A percentile compares a stretch with the other conserved stretches of the same genome.
These are phyloP conservation scores for Bothrops jararaca DNA, from an alignment of 2,113 vertebrate genomes.

Conservation along the genomic window DNA sequence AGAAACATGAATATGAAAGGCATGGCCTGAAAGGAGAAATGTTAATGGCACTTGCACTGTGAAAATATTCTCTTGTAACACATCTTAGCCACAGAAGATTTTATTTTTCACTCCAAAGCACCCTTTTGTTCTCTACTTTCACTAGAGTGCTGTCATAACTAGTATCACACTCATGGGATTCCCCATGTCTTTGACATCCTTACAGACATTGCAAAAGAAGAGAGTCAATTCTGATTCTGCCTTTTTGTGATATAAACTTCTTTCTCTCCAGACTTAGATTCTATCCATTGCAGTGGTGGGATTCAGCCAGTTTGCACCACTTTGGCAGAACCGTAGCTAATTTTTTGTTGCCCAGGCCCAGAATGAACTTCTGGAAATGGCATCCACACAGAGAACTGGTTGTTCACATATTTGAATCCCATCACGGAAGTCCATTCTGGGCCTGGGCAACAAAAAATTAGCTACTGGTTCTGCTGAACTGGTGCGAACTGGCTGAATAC, in stretches of 20 bases:
- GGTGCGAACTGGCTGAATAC: no score
- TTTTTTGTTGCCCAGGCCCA: no score
- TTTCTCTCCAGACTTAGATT: conserved; percentile 13
- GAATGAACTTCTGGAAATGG: no score
- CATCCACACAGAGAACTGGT: no score
- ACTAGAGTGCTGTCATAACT: neutral
- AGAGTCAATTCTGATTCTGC: neutral
- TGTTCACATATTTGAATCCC: no score
- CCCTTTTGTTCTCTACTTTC: conserved; percentile 6
- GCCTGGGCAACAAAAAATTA: no score
- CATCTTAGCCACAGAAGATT: conserved; percentile 1
- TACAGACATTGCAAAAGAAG: conserved; percentile 13
- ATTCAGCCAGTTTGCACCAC: no score
- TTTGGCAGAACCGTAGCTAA: no score
- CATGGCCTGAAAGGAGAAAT: conserved; percentile 19
- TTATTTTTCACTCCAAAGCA: neutral
- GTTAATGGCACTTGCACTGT: conserved; percentile 14
- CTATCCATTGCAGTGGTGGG: neutral
- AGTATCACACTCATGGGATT: conserved; percentile 13
- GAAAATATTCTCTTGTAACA: conserved; percentile 21
- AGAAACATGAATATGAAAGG: conserved; percentile 7
- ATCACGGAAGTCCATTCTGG: no score
- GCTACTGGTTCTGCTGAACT: no score
- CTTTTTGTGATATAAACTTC: conserved; percentile 20
- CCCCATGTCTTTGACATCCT: neutral